Conservation (phyloP, 2,113 vertebrate species). For the Geococcyx californianus region DNA sequence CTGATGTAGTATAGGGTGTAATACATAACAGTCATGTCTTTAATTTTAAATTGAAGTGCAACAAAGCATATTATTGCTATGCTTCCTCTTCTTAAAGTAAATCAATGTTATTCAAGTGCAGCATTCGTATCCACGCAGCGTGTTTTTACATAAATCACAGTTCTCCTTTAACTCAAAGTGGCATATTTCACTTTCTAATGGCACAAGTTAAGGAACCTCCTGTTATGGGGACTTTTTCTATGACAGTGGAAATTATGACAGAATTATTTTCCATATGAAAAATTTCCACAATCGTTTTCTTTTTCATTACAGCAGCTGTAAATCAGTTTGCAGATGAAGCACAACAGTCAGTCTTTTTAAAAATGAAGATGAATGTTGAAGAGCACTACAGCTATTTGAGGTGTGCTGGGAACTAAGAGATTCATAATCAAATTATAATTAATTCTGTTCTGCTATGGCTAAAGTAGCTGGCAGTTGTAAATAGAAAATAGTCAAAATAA, state of each 20-base stretch:
- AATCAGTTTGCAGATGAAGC: conserved; percentile 7
- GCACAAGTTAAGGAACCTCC: not conserved
- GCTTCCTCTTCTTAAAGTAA: conserved; percentile 73
- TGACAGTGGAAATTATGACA: not conserved
- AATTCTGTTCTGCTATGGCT: not conserved
- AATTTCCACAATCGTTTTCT: not conserved
- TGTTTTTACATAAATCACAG: not conserved
- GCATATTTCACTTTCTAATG: not conserved
- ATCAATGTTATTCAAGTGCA: conserved; percentile 65
- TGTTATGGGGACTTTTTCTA: not conserved
- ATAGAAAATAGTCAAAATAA: not conserved
- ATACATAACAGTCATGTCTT: conserved; percentile 74
- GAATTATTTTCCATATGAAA: not conserved
- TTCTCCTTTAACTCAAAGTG: not conserved
- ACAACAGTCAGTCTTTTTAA: not conserved
- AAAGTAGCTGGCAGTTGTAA: not conserved
- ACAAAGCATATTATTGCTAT: conserved; percentile 72
- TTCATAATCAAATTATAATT: not conserved
- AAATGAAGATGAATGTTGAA: not conserved
- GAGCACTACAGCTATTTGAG: not conserved
- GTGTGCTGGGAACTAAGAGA: not conserved
- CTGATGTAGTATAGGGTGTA: conserved; percentile 65
- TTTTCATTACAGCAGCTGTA: not conserved
- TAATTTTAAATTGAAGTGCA: conserved; percentile 80
- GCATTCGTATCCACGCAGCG: not conserved